Percentiles rank a stretch among this genome's conserved stretches.
These are phyloP conservation scores for Proales similis DNA, from an alignment of 1,140 invertebrate species.

Conservation along the genomic window DNA sequence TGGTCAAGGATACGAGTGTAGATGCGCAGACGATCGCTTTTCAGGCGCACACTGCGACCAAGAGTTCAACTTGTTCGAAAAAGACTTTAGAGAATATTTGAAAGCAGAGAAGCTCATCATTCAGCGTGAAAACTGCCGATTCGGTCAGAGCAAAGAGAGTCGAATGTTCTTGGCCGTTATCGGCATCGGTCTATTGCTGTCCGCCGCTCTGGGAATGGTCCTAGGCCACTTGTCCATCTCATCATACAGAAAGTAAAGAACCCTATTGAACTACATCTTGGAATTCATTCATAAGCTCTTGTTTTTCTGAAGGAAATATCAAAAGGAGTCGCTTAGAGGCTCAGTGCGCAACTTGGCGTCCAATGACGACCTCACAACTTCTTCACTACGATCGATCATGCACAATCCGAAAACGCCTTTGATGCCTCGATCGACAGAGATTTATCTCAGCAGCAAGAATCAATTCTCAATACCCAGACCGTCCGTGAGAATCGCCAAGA, in stretches of 20 bases:
- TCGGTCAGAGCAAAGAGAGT: conserved; percentile 34
- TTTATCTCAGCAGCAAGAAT: no score
- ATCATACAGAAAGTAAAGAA: conserved; percentile 18
- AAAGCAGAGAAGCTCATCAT: conserved; percentile 10
- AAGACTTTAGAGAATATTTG: neutral
- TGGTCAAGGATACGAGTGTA: conserved; percentile 18
- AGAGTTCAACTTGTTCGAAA: conserved; percentile 3
- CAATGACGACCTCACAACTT: no score
- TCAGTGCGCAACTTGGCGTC: no score
- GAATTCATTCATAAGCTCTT: no score
- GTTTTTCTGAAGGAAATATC: no score
- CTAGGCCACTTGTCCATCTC: conserved; percentile 27
- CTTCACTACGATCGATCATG: no score
- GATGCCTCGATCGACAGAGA: no score
- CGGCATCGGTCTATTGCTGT: neutral
- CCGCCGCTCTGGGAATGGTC: conserved; percentile 1
- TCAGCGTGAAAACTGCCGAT: conserved; percentile 22
- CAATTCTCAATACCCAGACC: no score
- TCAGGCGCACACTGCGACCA: conserved; percentile 16
- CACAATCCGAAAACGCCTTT: no score
- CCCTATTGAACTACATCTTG: no score
- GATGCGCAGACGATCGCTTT: conserved; percentile 15
- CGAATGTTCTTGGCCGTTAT: conserved; percentile 27
- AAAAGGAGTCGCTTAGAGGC: no score
- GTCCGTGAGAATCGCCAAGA: no score